These are phyloP conservation scores for Knipowitschia caucasica DNA, from an alignment of 2,797 vertebrate species.

Conservation along the genomic window DNA sequence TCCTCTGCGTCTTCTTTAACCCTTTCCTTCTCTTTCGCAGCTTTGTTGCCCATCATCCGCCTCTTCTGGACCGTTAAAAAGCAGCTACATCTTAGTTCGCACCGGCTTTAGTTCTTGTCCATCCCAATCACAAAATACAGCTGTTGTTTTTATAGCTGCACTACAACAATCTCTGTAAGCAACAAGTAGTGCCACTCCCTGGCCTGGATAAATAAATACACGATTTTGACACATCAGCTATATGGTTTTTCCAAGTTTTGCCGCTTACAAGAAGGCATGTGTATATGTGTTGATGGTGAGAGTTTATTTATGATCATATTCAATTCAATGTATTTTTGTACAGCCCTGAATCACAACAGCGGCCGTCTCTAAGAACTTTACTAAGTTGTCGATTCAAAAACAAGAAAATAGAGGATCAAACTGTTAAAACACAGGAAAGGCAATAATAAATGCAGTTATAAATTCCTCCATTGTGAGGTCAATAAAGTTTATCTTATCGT, in stretches of 20 bases:
- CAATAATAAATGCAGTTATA: no score
- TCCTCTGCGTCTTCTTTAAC: slow-evolving; percentile 23
- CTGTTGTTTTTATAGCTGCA: slow-evolving; percentile 10
- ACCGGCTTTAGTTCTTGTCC: slow-evolving; percentile 16
- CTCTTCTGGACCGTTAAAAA: slow-evolving; percentile 14
- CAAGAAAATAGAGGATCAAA: no score
- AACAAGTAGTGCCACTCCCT: not conserved
- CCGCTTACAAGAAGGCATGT: not conserved
- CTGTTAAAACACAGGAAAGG: no score
- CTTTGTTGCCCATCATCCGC: slow-evolving; percentile 21
- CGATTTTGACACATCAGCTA: not conserved
- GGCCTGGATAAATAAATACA: not conserved
- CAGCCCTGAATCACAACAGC: no score
- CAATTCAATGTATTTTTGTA: no score
- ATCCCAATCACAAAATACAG: slow-evolving; percentile 1
- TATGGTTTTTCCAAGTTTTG: not conserved
- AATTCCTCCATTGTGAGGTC: no score
- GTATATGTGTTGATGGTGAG: no score
- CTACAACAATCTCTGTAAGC: not conserved
- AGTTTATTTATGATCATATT: no score
- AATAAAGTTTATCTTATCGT: no score
- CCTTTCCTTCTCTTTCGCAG: slow-evolving; percentile 10
- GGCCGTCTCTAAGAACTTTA: no score
- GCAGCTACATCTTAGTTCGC: slow-evolving; percentile 40
- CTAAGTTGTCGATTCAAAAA: no score